These are phyloP conservation scores for Anarsia innoxiella DNA, from an alignment of 2,888 invertebrate species.

Conservation along the genomic window DNA sequence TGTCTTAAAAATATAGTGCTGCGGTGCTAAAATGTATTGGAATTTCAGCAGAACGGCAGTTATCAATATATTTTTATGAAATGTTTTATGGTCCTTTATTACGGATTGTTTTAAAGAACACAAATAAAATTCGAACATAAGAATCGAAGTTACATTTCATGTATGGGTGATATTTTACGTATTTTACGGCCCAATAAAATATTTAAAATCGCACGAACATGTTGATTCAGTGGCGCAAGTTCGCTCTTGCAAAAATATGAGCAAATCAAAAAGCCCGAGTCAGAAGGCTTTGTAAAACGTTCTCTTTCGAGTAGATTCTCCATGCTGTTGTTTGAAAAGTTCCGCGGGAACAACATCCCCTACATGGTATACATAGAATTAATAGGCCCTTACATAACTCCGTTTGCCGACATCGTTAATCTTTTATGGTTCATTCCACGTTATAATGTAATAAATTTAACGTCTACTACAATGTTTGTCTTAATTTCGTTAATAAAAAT, in stretches of 20 bases:
- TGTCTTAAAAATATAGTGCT: not conserved
- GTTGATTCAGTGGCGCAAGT: constrained; percentile 18
- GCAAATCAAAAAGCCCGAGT: constrained; percentile 6
- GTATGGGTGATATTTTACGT: constrained; percentile 33
- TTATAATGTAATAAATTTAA: constrained; percentile 12
- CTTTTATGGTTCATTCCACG: constrained; percentile 11
- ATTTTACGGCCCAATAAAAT: constrained; percentile 35
- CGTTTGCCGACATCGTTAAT: constrained; percentile 7
- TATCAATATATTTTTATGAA: too few species aligned
- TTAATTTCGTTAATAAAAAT: constrained; percentile 12
- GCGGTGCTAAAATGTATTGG: too few species aligned
- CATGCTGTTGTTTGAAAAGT: too few species aligned
- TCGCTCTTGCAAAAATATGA: constrained; percentile 9
- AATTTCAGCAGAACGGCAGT: too few species aligned
- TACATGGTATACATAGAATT: too few species aligned
- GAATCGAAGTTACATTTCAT: constrained; percentile 13
- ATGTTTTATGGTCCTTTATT: too few species aligned
- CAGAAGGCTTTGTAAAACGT: too few species aligned
- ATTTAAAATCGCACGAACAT: constrained; percentile 36
- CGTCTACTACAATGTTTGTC: constrained; percentile 12
- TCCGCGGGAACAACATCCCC: too few species aligned
- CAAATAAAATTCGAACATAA: too few species aligned
- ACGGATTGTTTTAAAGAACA: too few species aligned
- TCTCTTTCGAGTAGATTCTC: too few species aligned
- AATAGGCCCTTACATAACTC: not conserved